Percentiles rank a stretch among this genome's conserved stretches.
Evolutionary conservation across 1,140 invertebrate genomes (phyloP).

Genomic region (Telenomus remus): DNA sequence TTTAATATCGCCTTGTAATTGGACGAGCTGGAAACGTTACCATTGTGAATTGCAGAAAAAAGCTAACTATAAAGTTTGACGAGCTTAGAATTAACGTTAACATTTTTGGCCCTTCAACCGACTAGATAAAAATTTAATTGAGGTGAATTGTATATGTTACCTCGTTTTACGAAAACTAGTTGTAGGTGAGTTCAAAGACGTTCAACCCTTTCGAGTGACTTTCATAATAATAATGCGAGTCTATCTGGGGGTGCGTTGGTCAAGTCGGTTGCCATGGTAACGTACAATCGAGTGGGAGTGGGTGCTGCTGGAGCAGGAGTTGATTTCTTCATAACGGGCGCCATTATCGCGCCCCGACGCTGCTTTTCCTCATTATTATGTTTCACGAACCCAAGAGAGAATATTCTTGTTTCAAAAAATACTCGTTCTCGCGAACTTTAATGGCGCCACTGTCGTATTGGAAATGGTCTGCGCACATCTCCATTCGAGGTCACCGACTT

Average conservation of each 20-base stretch:
- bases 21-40: conserved; percentile 5
- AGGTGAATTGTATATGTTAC: no score
- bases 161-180: no score
- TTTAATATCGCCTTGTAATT: conserved; percentile 37
- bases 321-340: conserved; percentile 76
- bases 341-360: conserved; percentile 72
- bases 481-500: conserved; percentile 51
- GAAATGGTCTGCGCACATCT: conserved; percentile 67
- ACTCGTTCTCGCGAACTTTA: conserved; percentile 59
- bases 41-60: no score
- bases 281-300: conserved; percentile 66
- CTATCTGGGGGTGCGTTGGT: conserved; percentile 62
- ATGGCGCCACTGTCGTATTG: conserved; percentile 70
- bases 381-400: conserved; percentile 63
- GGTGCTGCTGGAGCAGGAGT: conserved; percentile 50
- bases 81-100: no score
- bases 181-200: no score
- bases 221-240: conserved; percentile 63
- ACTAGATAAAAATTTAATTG: no score
- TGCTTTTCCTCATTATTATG: conserved; percentile 72
- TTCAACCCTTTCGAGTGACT: conserved; percentile 60
- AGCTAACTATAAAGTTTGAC: no score
- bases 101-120: no score
- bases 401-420: conserved; percentile 73
- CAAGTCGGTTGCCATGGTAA: conserved; percentile 73